Evolutionary conservation across 2,888 invertebrate species (phyloP).

Genomic region (Apodemia hepburni): DNA sequence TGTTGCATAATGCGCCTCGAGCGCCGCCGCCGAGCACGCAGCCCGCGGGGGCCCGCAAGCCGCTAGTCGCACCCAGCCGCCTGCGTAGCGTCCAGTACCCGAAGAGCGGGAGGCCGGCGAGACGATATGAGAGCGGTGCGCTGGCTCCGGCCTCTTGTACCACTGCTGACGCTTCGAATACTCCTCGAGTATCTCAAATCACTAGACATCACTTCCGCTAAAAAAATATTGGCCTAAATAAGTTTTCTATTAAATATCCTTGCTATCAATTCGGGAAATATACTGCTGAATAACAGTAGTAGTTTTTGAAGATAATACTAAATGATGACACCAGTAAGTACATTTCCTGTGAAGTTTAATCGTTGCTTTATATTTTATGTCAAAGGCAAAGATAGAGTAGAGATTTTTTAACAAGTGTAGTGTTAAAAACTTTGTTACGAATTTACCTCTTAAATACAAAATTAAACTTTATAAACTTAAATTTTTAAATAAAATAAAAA

Average conservation of each 20-base stretch:
- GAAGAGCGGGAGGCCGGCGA: slow-evolving; percentile 32
- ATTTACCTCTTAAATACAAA: no score
- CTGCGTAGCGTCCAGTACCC: slow-evolving; percentile 31
- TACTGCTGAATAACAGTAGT: slow-evolving; percentile 28
- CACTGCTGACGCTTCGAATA: slow-evolving; percentile 59
- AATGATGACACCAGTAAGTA: slow-evolving; percentile 6
- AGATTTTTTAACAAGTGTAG: no score
- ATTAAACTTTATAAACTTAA: no score
- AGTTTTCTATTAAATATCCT: slow-evolving; percentile 23
- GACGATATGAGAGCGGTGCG: slow-evolving; percentile 44
- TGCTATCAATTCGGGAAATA: slow-evolving; percentile 20
- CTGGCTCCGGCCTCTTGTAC: slow-evolving; percentile 53
- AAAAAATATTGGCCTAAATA: slow-evolving; percentile 33
- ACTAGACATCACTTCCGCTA: slow-evolving; percentile 45
- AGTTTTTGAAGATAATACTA: slow-evolving; percentile 38
- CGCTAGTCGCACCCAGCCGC: slow-evolving; percentile 36
- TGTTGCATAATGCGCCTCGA: slow-evolving; percentile 67
- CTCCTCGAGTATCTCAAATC: slow-evolving; percentile 67
- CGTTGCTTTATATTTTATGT: neutral
- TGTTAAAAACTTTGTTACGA: no score
- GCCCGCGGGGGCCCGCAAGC: slow-evolving; percentile 37
- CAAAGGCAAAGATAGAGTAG: no score
- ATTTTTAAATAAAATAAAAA: no score
- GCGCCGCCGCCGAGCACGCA: slow-evolving; percentile 52
- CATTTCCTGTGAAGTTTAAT: neutral